These are phyloP conservation scores for Cephus cinctus DNA, from an alignment of 1,140 invertebrate genomes.

Conservation along the genomic window DNA sequence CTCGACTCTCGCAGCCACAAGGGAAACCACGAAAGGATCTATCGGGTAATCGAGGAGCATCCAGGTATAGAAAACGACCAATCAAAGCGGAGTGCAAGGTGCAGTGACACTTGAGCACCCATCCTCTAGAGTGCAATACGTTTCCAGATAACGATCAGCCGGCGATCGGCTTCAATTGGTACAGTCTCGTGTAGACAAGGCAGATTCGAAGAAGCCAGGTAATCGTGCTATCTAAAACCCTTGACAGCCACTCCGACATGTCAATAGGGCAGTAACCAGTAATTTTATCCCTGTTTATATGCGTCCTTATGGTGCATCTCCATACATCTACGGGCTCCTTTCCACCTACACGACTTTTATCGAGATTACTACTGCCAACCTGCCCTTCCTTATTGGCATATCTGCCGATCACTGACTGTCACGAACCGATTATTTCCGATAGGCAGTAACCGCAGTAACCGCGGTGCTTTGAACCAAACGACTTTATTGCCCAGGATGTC, in stretches of 20 bases:
- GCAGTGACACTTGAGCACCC: slow-evolving; percentile 5
- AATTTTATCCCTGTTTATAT: slow-evolving; percentile 22
- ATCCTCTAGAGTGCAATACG: slow-evolving; percentile 10
- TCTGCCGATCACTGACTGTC: slow-evolving; percentile 30
- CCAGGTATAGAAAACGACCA: slow-evolving; percentile 4
- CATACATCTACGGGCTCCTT: too few species aligned
- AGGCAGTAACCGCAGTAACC: slow-evolving; percentile 14
- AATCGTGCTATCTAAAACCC: slow-evolving; percentile 28
- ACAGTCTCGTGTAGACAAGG: too few species aligned
- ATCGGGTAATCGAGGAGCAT: slow-evolving; percentile 7
- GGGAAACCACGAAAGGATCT: too few species aligned
- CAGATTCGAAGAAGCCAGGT: slow-evolving; percentile 2
- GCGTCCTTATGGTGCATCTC: too few species aligned
- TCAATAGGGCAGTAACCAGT: slow-evolving; percentile 26
- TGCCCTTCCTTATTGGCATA: slow-evolving; percentile 32
- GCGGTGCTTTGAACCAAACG: not conserved
- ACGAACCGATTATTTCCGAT: slow-evolving; percentile 29
- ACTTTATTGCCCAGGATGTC: not conserved
- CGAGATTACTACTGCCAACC: slow-evolving; percentile 22
- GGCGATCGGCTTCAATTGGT: slow-evolving; percentile 17
- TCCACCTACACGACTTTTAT: slow-evolving; percentile 13
- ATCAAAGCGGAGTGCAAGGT: not conserved
- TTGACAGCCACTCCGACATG: slow-evolving; percentile 25
- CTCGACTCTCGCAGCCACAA: too few species aligned
- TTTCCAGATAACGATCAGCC: slow-evolving; percentile 16